A percentile compares a stretch with the other conserved stretches of the same genome.
Evolutionary conservation across 2,888 invertebrate genomes (phyloP).

Genomic region (Agrotis clavis): DNA sequence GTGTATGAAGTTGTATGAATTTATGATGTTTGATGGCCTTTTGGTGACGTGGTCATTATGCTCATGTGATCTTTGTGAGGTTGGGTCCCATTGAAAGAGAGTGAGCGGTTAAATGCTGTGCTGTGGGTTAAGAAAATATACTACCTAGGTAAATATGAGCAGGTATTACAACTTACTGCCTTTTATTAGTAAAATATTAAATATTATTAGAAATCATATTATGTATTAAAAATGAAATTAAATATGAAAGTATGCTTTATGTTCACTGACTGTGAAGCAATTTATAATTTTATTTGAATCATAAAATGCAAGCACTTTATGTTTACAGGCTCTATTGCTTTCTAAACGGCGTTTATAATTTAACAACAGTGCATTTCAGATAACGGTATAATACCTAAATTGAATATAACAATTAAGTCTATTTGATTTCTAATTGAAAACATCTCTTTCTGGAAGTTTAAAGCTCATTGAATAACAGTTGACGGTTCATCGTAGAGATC

Average conservation of each 20-base stretch:
- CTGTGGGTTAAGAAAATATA: no score
- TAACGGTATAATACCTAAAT: not conserved
- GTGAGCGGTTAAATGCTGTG: not conserved
- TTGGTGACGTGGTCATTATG: slow-evolving; percentile 33
- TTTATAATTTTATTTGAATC: slow-evolving; percentile 3
- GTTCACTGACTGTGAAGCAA: not conserved
- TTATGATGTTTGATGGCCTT: slow-evolving; percentile 30
- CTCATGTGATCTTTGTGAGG: slow-evolving; percentile 46
- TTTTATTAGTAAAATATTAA: no score
- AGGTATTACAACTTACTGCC: no score
- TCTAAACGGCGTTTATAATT: slow-evolving; percentile 7
- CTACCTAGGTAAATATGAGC: not conserved
- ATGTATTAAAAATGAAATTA: not conserved
- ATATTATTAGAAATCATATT: no score
- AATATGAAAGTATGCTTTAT: slow-evolving; percentile 15
- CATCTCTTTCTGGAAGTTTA: no score
- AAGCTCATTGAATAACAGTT: no score
- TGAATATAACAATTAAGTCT: not conserved
- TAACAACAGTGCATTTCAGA: not conserved
- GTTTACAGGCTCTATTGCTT: slow-evolving; percentile 1
- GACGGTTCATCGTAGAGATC: no score
- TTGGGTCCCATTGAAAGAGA: slow-evolving; percentile 14
- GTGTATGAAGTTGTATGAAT: slow-evolving; percentile 17
- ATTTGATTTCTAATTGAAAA: no score
- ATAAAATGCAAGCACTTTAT: not conserved